These are phyloP conservation scores for Brachypteracias leptosomus DNA, from an alignment of 2,113 vertebrate genomes.

Conservation along the genomic window DNA sequence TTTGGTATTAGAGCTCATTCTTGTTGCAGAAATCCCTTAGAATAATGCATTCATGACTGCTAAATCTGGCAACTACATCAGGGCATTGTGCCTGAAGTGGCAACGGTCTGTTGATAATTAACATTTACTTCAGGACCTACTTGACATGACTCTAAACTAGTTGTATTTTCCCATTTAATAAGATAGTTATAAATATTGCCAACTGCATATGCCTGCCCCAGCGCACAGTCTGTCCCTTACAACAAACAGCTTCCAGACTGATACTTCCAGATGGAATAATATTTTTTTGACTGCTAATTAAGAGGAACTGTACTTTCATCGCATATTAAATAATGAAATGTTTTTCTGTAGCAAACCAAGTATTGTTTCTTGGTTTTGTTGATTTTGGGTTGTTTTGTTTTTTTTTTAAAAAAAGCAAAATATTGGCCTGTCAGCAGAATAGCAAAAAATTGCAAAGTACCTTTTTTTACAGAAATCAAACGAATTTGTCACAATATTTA, in stretches of 20 bases:
- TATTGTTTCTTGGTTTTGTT: neutral
- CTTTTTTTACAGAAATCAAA: neutral
- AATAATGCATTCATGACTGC: neutral
- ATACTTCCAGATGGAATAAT: neutral
- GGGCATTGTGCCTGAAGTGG: neutral
- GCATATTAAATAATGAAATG: constrained; percentile 2
- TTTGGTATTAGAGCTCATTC: neutral
- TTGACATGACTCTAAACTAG: neutral
- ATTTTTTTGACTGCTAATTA: constrained; percentile 32
- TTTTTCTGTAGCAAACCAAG: neutral
- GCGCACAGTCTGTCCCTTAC: neutral
- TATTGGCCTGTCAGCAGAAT: neutral
- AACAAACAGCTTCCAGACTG: constrained; percentile 16
- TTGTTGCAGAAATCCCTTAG: constrained; percentile 1
- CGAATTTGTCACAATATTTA: neutral
- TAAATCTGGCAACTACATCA: constrained; percentile 4
- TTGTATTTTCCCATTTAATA: constrained; percentile 14
- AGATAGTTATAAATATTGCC: neutral
- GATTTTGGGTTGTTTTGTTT: too few species aligned
- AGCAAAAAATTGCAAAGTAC: neutral
- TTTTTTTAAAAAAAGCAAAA: neutral
- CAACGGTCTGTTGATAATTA: constrained; percentile 31
- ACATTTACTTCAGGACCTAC: neutral
- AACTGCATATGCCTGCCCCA: neutral
- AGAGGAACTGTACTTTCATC: neutral